Conservation (phyloP, 2,888 invertebrate genomes). For the Leptogaster cylindrica region DNA sequence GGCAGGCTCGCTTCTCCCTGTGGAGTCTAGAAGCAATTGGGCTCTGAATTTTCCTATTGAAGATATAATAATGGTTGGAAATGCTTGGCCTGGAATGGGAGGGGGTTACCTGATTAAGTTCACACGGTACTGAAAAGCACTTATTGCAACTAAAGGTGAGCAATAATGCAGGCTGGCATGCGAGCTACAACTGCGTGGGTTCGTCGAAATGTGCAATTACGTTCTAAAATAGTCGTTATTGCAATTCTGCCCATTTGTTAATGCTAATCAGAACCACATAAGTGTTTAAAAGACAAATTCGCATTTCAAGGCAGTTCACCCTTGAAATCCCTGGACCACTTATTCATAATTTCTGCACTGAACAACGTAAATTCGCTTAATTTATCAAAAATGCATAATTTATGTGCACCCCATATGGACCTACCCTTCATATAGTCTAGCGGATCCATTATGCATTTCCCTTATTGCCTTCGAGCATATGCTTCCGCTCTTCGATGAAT, state of each 20-base stretch:
- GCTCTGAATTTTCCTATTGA: slow-evolving; percentile 14
- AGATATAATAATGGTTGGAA: too few relatives aligned
- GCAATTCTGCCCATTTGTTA: slow-evolving; percentile 24
- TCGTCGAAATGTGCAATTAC: not conserved
- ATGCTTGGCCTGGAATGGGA: too few relatives aligned
- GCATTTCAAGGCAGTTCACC: not conserved
- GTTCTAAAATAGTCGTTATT: not conserved
- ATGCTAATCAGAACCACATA: too few relatives aligned
- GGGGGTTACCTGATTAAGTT: too few relatives aligned
- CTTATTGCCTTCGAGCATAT: slow-evolving; percentile 15
- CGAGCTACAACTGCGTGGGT: slow-evolving; percentile 3
- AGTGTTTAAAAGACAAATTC: not conserved
- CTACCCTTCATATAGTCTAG: slow-evolving; percentile 6
- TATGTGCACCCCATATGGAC: slow-evolving; percentile 4
- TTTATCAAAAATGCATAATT: slow-evolving; percentile 18
- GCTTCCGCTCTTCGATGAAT: slow-evolving; percentile 24
- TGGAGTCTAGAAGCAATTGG: not conserved
- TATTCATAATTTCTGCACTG: not conserved
- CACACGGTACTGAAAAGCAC: slow-evolving; percentile 3
- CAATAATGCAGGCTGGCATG: not conserved
- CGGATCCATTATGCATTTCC: slow-evolving; percentile 22
- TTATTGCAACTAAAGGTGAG: not conserved
- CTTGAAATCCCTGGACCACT: not conserved
- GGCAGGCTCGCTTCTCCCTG: not conserved
- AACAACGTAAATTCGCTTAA: not conserved